phyloP scores from a whole-genome alignment of 2,888 invertebrate genomes.

The Oscheius sp. region DNA sequence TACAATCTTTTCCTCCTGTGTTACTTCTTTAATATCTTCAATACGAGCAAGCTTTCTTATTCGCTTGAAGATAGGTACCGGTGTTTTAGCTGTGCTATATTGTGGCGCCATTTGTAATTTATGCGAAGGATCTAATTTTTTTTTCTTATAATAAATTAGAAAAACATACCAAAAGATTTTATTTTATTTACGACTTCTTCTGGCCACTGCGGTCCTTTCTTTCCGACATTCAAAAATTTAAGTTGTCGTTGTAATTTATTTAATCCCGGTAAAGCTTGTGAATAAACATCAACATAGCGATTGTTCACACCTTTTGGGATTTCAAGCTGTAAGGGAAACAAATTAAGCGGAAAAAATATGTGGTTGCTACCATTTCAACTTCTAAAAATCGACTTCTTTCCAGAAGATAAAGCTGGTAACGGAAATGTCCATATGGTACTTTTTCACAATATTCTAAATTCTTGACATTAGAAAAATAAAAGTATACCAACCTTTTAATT shows the following conservation, averaged over 20 bases:
- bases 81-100: conserved; percentile 3
- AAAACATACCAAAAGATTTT: not conserved
- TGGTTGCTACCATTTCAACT: conserved; percentile 12
- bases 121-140: no score
- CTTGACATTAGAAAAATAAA: not conserved
- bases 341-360: no score
- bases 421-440: conserved; percentile 11
- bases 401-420: conserved; percentile 21
- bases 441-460: conserved; percentile 5
- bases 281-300: not conserved
- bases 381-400: conserved; percentile 9
- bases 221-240: not conserved
- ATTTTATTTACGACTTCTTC: not conserved
- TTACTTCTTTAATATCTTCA: not conserved
- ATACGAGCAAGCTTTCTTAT: not conserved
- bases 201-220: not conserved
- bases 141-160: not conserved
- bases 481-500: conserved; percentile 2
- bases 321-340: not conserved
- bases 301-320: not conserved
- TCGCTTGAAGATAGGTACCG: not conserved
- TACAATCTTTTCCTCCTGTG: not conserved
- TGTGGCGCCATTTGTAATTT: not conserved
- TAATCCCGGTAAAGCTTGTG: not conserved
- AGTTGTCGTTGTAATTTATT: not conserved